Percentiles rank a stretch among this genome's conserved stretches.
Conservation (phyloP, 2,797 vertebrate species). For the Natrix natrix region DNA sequence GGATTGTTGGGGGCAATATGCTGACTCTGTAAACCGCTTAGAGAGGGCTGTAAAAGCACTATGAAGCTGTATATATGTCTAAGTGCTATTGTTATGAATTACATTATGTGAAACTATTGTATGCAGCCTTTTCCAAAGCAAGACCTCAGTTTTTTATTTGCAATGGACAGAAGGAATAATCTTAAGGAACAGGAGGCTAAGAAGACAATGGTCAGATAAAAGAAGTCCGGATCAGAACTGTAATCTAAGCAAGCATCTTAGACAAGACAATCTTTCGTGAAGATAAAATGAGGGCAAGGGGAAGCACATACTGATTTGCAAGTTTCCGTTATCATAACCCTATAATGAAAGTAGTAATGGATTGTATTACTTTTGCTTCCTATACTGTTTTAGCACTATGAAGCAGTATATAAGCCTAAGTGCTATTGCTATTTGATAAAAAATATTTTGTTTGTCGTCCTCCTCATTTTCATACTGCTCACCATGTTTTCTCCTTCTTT, state of each 20-base stretch:
- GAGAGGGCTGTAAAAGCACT: too few species aligned
- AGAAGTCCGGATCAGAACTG: background rate
- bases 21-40: too few species aligned
- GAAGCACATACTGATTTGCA: background rate
- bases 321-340: background rate
- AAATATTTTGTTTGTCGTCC: background rate
- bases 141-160: background rate
- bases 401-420: background rate
- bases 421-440: background rate
- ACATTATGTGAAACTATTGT: background rate
- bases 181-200: background rate
- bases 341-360: background rate
- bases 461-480: background rate
- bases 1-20: too few species aligned
- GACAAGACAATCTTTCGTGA: background rate
- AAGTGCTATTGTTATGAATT: background rate
- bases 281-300: background rate
- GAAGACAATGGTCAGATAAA: background rate
- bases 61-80: too few species aligned
- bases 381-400: background rate
- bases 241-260: background rate
- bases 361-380: background rate
- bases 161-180: background rate
- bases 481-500: background rate
- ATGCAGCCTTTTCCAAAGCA: background rate